phyloP scores from a whole-genome alignment of 37 sponge, comb jelly and placozoan species.

The Crambe crambe region DNA sequence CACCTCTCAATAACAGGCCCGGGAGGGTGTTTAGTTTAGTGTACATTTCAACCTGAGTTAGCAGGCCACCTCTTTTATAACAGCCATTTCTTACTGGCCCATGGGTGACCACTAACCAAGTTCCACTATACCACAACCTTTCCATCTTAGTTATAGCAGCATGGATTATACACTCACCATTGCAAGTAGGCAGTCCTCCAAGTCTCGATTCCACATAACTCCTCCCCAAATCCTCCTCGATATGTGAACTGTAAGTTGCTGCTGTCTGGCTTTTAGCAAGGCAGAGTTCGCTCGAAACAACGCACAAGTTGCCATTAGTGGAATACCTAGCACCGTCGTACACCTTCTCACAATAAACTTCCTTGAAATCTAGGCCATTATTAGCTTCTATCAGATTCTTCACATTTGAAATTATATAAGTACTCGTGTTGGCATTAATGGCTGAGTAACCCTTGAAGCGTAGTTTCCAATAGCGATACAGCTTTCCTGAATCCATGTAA shows the following conservation, averaged over 20 bases:
- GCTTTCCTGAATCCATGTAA: neutral
- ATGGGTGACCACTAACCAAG: no score
- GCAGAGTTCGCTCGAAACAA: neutral
- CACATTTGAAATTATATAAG: neutral
- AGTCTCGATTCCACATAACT: no score
- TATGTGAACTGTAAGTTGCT: neutral
- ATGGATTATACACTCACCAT: no score
- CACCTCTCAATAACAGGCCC: no score
- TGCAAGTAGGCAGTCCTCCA: no score
- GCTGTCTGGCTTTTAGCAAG: neutral
- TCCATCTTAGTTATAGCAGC: no score
- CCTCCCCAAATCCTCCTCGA: neutral
- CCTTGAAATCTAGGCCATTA: neutral
- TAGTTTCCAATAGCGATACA: conserved; percentile 36
- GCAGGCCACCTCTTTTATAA: no score
- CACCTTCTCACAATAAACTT: neutral
- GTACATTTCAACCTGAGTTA: no score
- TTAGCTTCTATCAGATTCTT: neutral
- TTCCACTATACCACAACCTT: no score
- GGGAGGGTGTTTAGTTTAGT: no score
- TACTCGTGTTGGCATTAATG: neutral
- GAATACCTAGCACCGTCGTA: neutral
- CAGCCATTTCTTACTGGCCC: no score
- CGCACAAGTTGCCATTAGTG: neutral
- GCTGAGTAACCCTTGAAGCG: conserved; percentile 11